Evolutionary conservation across 2,113 vertebrate genomes (phyloP), one percentile per base, ranked within the genome.

Genomic region (Irena cyanogastra): DNA sequence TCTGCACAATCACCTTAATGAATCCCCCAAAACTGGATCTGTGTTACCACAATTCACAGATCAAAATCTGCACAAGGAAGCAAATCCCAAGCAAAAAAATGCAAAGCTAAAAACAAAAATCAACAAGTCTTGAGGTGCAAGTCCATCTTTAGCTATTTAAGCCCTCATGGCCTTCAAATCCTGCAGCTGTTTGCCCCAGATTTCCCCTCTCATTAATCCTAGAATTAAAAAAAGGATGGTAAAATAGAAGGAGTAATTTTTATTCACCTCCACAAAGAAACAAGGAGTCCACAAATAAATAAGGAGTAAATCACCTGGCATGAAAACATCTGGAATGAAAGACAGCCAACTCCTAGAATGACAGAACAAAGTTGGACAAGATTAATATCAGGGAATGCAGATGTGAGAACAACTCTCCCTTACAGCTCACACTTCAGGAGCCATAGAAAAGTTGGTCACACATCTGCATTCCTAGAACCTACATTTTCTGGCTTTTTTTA

Each of bases 41-140:
- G 14, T 21, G 15, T 44, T 16, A 9, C 56, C 9, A 28, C 41
- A 41, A 44, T n/a, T 20, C 64, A 70, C 0, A 0, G 10, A 50
- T 15, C 39, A 50, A 45, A 17, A 50, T 8, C 65, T 1, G 42
- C 42, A 23, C 45, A 31, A 42, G 24, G 35, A 75, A 82, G 37
- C 44, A 60, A 79, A 85, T 18, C 70, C 41, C 68, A 33, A 69
- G 53, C 56, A 57, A 74, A 76, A 92, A 2, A 24, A 10, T 41
- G 24, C 28, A 37, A 81, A 74, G 45, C 42, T 17, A 33, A n/a
- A 75, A 92, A 45, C n/a, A 37, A 75, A 86, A 91, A 15, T 7
- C 44, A 31, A 44, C 35, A 33, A 69, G 63, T 22, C 18, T 18
- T 13, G 13, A 83, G 52, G 16, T 49, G 11, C 22, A 74, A 81